Evolutionary conservation across 2,113 vertebrate genomes (phyloP), one percentile per base, ranked within the genome.

Genomic region (Proterorhinus semilunaris): DNA sequence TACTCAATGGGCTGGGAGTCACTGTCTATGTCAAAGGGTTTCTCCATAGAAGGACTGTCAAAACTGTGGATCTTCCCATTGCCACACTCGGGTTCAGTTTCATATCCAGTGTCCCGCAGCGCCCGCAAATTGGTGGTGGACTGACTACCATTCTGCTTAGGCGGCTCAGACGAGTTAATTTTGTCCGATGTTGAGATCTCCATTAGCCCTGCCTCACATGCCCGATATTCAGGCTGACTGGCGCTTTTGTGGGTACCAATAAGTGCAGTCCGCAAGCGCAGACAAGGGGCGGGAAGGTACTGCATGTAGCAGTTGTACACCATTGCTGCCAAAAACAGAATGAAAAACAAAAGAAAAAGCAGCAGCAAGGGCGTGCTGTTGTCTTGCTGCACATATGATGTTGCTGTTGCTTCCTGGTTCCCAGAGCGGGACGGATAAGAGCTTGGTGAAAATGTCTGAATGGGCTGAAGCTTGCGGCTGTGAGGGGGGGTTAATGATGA

Each of bases 251-350:
- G 92, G 1, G 92, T 91, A 0, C 96, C 94, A 46, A 98, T 73
- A 79, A 98, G 69, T 10, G 93, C 77, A 0, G 95, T 91, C 11
- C 96, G 94, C 44, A 96, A 83, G n/a, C 93, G 94, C 13, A 98
- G 88, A 88, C 98, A 98, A 7, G 93, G 95, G 0, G 90, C 91
- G 0, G 98, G 98, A 7, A 99, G 94, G 66, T 95, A 98, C 78
- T 94, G 96, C 92, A 95, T 96, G 90, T 98, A 98, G 80, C 98
- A 99, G 90, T 98, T 99, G 89, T 98, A 99, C 10, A 78, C 88
- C 8, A 97, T 43, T 1, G 95, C 93, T 7, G 91, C 88, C 75
- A 97, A 78, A 82, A 96, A 98, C 43, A 99, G 94, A 10, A 94
- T 50, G 55, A 96, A 98, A 83, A 97, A 95, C 67, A 96, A 90